Base-by-base conservation (phyloP, 1,140 invertebrate species). In the Listronotus oregonensis region DNA sequence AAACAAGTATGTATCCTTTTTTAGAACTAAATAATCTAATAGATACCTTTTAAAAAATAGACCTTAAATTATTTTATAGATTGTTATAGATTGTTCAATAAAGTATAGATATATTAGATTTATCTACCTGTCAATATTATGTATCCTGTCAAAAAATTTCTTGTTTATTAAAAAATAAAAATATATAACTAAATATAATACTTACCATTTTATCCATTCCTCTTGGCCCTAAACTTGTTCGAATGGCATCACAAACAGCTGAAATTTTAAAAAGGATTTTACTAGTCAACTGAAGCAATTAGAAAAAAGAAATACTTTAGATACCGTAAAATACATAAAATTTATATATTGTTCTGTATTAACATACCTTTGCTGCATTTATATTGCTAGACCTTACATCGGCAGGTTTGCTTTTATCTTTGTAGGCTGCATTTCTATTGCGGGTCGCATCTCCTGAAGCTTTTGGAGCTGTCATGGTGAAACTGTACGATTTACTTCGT, bases 191-290 rank as follows among this genome's bases (percentile, higher is more conserved):
- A n/a, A n/a, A n/a, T n/a, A n/a, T 27, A 15, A 39, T 39, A 57
- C 39, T 82, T 86, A 95, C 92, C 97, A 99, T 99, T 87, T 99
- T 99, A 78, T 99, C 98, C 98, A 99, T 99, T 69, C 98, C 98
- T 71, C 94, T 85, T 27, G 98, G 98, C 14, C 98, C 98, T 75
- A 99, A 84, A 84, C 96, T 98, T 14, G 98, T 99, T 64, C 97
- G 87, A 73, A 99, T 95, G 17, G 97, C 97, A 95, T 99, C 95
- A 67, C 95, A 92, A 54, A 99, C 95, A 83, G 97, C 96, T 97
- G 78, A 58, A 90, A 86, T 74, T 69, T 58, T 27, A 66, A 68
- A 52, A 34, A 37, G 17, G 40, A 27, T 57, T 57, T 49, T 64
- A 42, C 12, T 12, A 5, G 2, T 52, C 6, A 14, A n/a, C 2